Evolutionary conservation across 2,797 vertebrate genomes (phyloP).

Genomic region (Pelobates cultripes): DNA sequence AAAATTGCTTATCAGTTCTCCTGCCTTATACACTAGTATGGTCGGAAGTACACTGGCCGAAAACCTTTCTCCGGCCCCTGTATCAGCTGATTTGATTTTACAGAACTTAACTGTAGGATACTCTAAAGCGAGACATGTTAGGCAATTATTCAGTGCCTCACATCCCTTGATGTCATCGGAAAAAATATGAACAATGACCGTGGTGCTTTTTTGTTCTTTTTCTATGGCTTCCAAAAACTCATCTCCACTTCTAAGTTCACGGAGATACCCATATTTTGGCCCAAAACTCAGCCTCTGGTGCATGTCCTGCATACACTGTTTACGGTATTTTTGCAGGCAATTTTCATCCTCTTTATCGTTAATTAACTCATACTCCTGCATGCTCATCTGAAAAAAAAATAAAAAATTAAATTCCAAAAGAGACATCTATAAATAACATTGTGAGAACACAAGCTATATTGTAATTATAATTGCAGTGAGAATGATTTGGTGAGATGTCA

Average conservation of each 20-base stretch:
- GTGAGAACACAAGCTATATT: neutral
- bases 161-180: conserved; percentile 86
- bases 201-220: conserved; percentile 88
- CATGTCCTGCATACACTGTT: conserved; percentile 96
- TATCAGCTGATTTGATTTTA: conserved; percentile 86
- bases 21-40: conserved; percentile 90
- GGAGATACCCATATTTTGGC: conserved; percentile 84
- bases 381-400: conserved; percentile 83
- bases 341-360: conserved; percentile 89
- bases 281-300: conserved; percentile 93
- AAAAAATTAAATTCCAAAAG: neutral
- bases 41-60: conserved; percentile 87
- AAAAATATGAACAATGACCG: conserved; percentile 91
- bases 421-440: neutral
- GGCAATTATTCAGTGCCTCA: conserved; percentile 85
- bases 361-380: conserved; percentile 92
- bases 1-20: conserved; percentile 95
- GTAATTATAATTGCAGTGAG: neutral
- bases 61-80: conserved; percentile 89
- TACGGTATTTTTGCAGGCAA: conserved; percentile 89
- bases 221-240: conserved; percentile 88
- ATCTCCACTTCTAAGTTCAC: conserved; percentile 86
- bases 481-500: too few species aligned
- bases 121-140: conserved; percentile 85
- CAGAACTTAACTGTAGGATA: conserved; percentile 93